These are phyloP conservation scores for Hyalella azteca DNA, from an alignment of 2,888 invertebrate genomes.

Conservation along the genomic window DNA sequence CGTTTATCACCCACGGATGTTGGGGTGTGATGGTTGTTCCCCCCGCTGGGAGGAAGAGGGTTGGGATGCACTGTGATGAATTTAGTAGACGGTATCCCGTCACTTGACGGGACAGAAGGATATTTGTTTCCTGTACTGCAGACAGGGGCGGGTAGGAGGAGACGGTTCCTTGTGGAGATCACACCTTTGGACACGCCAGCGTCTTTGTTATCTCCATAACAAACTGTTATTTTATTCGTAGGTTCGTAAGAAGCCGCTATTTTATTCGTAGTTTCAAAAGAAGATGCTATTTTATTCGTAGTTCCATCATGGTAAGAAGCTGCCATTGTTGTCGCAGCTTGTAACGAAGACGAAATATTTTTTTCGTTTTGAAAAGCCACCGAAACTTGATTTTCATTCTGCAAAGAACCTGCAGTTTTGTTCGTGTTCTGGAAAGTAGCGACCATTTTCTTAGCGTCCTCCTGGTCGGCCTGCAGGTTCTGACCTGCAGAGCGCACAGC, in stretches of 20 bases:
- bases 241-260: neutral
- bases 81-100: no score
- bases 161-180: no score
- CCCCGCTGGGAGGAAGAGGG: no score
- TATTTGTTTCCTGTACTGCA: no score
- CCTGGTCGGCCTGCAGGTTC: conserved; percentile 49
- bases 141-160: no score
- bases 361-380: neutral
- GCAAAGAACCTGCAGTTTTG: neutral
- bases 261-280: neutral
- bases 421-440: neutral
- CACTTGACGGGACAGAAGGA: no score
- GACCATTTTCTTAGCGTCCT: conserved; percentile 45
- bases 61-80: no score
- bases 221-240: neutral
- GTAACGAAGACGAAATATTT: neutral
- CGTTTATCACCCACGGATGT: no score
- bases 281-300: neutral
- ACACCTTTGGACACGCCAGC: no score
- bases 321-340: neutral
- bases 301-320: neutral
- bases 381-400: neutral
- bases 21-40: no score
- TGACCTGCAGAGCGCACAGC: conserved; percentile 53
- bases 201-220: neutral